phyloP scores from a whole-genome alignment of 2,797 vertebrate genomes.

The Prionace glauca region DNA sequence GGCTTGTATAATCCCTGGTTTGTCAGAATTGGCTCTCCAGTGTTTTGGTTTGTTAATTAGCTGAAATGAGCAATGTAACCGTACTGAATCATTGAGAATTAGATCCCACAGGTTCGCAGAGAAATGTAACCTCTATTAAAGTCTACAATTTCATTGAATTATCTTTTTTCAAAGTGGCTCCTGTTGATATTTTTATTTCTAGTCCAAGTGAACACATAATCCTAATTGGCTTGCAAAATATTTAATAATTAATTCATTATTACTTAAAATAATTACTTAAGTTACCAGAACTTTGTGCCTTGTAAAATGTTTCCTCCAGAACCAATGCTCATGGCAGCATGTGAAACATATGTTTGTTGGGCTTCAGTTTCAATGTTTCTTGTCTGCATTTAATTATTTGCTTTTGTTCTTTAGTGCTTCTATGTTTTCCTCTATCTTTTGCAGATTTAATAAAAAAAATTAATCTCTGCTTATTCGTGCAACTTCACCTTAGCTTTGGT shows the following conservation, averaged over 20 bases:
- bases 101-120: background rate
- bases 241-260: background rate
- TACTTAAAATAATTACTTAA: background rate
- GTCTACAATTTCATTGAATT: background rate
- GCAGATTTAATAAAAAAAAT: background rate
- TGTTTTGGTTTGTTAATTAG: slow-evolving; percentile 8
- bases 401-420: background rate
- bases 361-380: background rate
- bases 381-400: slow-evolving; percentile 20
- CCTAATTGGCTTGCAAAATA: background rate
- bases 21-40: background rate
- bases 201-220: background rate
- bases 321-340: background rate
- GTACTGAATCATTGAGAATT: background rate
- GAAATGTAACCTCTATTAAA: background rate
- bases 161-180: background rate
- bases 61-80: background rate
- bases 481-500: background rate
- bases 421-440: background rate
- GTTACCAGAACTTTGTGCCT: background rate
- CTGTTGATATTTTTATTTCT: background rate
- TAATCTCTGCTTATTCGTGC: background rate
- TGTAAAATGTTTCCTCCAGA: background rate
- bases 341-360: background rate
- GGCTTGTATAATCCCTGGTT: background rate